Evolutionary conservation across 2,113 vertebrate species (phyloP).

Genomic region (Perccottus glenii): DNA sequence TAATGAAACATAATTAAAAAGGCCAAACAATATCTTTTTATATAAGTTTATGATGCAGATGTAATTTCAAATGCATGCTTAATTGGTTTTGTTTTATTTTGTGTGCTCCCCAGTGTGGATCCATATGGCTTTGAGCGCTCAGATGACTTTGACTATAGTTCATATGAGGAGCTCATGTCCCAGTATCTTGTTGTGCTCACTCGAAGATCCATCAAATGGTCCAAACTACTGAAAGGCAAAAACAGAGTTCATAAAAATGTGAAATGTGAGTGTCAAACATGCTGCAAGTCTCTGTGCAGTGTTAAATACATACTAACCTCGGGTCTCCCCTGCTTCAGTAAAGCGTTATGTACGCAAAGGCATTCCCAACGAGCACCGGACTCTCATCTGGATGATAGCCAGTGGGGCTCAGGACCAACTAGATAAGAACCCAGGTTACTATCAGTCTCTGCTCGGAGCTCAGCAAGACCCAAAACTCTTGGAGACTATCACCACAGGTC

Average conservation of each 20-base stretch:
- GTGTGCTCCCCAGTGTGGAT: constrained; percentile 80
- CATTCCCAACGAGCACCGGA: constrained; percentile 88
- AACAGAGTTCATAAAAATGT: constrained; percentile 80
- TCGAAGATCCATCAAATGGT: constrained; percentile 90
- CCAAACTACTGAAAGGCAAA: constrained; percentile 84
- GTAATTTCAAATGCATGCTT: no score
- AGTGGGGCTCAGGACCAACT: constrained; percentile 91
- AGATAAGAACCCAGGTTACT: constrained; percentile 89
- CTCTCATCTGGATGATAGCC: constrained; percentile 89
- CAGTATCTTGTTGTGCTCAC: constrained; percentile 88
- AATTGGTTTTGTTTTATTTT: background rate
- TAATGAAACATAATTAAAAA: no score
- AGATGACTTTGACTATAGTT: constrained; percentile 83
- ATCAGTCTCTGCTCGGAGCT: constrained; percentile 83
- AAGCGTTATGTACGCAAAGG: constrained; percentile 97
- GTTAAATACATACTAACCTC: background rate
- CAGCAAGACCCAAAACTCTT: constrained; percentile 83
- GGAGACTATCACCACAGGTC: constrained; percentile 92
- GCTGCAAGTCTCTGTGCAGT: background rate
- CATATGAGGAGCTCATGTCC: constrained; percentile 90
- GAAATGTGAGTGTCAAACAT: constrained; percentile 79
- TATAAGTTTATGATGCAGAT: no score
- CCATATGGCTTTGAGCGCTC: constrained; percentile 91
- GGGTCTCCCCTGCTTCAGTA: constrained; percentile 75
- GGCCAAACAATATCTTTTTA: no score